Percentiles rank a stretch among this genome's conserved stretches.
Evolutionary conservation across 2,797 vertebrate genomes (phyloP).

Genomic region (Limnodromus scolopaceus): DNA sequence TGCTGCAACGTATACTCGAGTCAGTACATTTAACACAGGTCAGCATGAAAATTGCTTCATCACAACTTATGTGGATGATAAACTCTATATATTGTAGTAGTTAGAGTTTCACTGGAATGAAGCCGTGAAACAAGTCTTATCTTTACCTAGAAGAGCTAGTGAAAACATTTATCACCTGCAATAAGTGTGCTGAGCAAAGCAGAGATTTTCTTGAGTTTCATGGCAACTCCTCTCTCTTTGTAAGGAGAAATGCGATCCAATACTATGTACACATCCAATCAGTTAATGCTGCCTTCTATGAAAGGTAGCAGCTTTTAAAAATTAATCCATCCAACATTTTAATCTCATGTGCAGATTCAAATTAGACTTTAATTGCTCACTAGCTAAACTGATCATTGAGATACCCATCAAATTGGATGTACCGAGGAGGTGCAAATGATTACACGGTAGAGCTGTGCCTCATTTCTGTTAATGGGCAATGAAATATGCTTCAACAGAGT

Average conservation of each 20-base stretch:
- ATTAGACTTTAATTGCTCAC: constrained; percentile 28
- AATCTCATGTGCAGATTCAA: constrained; percentile 18
- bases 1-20: neutral
- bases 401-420: neutral
- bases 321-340: constrained; percentile 5
- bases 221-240: neutral
- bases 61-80: neutral
- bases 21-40: neutral
- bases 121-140: neutral
- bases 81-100: neutral
- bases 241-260: neutral
- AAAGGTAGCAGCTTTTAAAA: constrained; percentile 8
- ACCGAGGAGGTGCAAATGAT: neutral
- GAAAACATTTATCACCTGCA: neutral
- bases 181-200: neutral
- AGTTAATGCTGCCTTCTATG: neutral
- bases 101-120: neutral
- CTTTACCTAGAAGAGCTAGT: neutral
- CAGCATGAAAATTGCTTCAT: neutral
- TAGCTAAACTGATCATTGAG: neutral
- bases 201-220: neutral
- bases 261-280: neutral
- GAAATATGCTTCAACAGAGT: neutral
- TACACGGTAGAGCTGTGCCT: neutral
- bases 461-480: neutral